Conservation (phyloP, 2,797 vertebrate genomes). For the Rhinella marina region DNA sequence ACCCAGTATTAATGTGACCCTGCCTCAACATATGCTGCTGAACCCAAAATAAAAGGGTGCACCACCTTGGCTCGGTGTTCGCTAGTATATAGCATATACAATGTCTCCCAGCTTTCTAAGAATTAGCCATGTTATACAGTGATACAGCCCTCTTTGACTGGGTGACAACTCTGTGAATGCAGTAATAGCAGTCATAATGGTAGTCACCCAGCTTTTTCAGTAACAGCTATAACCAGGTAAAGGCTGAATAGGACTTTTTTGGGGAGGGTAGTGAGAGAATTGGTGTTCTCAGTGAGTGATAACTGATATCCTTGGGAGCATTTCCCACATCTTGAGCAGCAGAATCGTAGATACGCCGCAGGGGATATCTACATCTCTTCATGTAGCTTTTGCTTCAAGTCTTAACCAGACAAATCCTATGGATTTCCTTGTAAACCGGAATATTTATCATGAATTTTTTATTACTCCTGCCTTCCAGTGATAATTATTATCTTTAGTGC, state of each 20-base stretch:
- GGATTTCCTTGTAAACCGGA: not conserved
- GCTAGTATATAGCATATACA: no score
- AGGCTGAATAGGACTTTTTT: not conserved
- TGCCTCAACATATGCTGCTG: no score
- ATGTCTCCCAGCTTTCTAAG: no score
- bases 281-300: no score
- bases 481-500: slow-evolving; percentile 8
- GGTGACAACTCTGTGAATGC: not conserved
- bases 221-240: not conserved
- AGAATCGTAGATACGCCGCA: not conserved
- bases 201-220: not conserved
- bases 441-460: not conserved
- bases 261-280: no score
- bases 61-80: no score
- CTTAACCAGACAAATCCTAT: not conserved
- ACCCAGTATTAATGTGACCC: no score
- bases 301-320: not conserved
- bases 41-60: no score
- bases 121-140: not conserved
- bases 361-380: not conserved
- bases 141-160: not conserved
- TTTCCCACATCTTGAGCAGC: not conserved
- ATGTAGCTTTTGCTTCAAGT: not conserved
- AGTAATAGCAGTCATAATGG: not conserved
- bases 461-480: slow-evolving; percentile 21